phyloP scores from a whole-genome alignment of 2,797 vertebrate genomes.

The Pipistrellus kuhlii region DNA sequence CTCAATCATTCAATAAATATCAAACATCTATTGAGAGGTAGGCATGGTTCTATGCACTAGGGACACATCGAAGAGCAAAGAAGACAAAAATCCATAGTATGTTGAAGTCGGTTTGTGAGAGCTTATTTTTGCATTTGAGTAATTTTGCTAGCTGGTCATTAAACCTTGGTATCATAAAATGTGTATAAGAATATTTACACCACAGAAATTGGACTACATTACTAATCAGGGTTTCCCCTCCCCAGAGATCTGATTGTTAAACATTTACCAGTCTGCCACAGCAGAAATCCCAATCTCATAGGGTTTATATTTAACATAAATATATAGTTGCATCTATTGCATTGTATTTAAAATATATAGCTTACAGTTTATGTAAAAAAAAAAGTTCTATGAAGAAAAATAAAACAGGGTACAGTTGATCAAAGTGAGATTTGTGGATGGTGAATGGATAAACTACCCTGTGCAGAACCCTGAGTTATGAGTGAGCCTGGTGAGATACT shows the following conservation, averaged over 20 bases:
- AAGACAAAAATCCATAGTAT: neutral
- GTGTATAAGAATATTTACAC: neutral
- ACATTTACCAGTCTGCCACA: neutral
- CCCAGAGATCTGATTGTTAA: neutral
- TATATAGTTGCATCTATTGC: neutral
- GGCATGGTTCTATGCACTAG: neutral
- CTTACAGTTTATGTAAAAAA: neutral
- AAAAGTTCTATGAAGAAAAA: neutral
- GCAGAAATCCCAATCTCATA: neutral
- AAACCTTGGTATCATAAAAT: neutral
- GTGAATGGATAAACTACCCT: neutral
- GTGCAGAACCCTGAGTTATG: neutral
- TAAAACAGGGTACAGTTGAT: neutral
- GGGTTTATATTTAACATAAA: neutral
- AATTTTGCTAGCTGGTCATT: conserved; percentile 5
- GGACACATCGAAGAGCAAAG: conserved; percentile 13
- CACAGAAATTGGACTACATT: neutral
- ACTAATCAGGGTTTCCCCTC: neutral
- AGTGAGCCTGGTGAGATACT: too few species aligned
- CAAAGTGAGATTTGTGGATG: neutral
- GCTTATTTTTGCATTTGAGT: neutral
- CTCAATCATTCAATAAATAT: neutral
- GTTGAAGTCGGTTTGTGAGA: neutral
- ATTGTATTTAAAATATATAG: neutral
- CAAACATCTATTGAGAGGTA: neutral